Conservation (phyloP, 2,888 invertebrate genomes). For the Drosophila paranaensis region DNA sequence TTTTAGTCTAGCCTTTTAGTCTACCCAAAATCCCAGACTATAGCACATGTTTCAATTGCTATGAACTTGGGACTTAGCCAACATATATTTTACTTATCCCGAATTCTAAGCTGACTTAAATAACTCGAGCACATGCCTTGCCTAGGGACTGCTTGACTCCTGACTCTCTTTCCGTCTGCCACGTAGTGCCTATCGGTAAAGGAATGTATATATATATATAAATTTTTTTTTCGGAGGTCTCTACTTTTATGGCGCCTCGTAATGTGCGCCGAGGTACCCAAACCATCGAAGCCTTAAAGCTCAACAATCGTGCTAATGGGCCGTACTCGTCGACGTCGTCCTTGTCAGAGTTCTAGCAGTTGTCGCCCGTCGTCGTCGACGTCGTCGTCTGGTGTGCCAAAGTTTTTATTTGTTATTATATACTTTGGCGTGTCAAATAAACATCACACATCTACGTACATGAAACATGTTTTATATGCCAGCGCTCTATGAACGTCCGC, state of each 20-base stretch:
- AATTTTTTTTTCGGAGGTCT: slow-evolving; percentile 22
- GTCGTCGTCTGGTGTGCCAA: slow-evolving; percentile 57
- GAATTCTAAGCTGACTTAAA: slow-evolving; percentile 53
- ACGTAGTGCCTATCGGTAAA: slow-evolving; percentile 24
- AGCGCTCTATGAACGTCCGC: slow-evolving; percentile 32
- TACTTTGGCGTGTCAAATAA: slow-evolving; percentile 81
- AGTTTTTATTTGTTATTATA: slow-evolving; percentile 81
- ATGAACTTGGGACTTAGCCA: slow-evolving; percentile 1
- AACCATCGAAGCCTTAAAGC: slow-evolving; percentile 64
- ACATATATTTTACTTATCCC: slow-evolving; percentile 59
- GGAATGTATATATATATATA: slow-evolving; percentile 4
- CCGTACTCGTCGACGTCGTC: slow-evolving; percentile 67
- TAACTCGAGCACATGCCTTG: slow-evolving; percentile 44
- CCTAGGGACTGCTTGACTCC: not conserved
- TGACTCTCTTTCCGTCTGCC: not conserved
- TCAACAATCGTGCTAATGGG: slow-evolving; percentile 81
- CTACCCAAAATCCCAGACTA: not conserved
- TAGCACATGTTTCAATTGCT: slow-evolving; percentile 3
- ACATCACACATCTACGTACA: slow-evolving; percentile 80
- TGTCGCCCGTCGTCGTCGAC: slow-evolving; percentile 14
- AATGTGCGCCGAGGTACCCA: slow-evolving; percentile 57
- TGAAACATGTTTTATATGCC: slow-evolving; percentile 77
- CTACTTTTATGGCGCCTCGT: slow-evolving; percentile 68
- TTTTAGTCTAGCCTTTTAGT: not conserved
- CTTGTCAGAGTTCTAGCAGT: slow-evolving; percentile 32